Evolutionary conservation across 2,113 vertebrate species (phyloP).

Genomic region (Chrysemys picta): DNA sequence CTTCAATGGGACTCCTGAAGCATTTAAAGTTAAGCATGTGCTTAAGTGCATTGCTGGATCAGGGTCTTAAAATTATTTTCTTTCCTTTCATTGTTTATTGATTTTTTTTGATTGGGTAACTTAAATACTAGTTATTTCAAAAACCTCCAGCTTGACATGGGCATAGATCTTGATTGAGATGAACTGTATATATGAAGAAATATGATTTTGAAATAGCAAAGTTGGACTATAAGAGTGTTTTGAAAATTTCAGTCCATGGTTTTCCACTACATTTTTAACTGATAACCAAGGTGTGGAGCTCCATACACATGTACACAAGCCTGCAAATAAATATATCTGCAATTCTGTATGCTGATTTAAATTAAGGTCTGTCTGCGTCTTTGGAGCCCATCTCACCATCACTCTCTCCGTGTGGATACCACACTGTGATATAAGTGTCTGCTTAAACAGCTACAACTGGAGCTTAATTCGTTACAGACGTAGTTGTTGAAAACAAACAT

Average conservation of each 20-base stretch:
- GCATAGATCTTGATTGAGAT: neutral
- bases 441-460: slow-evolving; percentile 7
- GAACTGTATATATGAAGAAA: neutral
- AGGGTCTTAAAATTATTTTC: neutral
- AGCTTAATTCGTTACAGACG: neutral
- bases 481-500: slow-evolving; percentile 8
- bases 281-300: neutral
- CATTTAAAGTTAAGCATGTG: neutral
- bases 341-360: neutral
- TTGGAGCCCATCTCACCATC: neutral
- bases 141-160: neutral
- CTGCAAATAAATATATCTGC: neutral
- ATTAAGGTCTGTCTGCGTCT: rapidly evolving
- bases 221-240: neutral
- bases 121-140: neutral
- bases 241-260: neutral
- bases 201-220: neutral
- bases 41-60: neutral
- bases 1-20: neutral
- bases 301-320: neutral
- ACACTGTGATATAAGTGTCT: slow-evolving; percentile 7
- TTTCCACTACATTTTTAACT: neutral
- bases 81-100: neutral
- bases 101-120: neutral
- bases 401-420: neutral